A percentile compares a stretch with the other conserved stretches of the same genome.
These are phyloP conservation scores for Camponotus vicinus DNA, from an alignment of 1,140 invertebrate species.

Conservation along the genomic window DNA sequence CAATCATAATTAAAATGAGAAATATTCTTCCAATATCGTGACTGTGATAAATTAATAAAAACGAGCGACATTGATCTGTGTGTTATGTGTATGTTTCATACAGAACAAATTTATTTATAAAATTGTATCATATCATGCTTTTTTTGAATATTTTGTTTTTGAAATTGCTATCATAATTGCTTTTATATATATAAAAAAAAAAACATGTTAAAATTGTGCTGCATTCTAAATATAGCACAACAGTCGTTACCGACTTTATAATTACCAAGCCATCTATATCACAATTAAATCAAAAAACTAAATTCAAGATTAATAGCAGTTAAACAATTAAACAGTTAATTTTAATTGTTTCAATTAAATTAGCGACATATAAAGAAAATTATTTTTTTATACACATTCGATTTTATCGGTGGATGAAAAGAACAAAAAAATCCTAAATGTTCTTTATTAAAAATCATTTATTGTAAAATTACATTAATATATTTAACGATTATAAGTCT, in stretches of 20 bases:
- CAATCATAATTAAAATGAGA: constrained; percentile 29
- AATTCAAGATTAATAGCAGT: no score
- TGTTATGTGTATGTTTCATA: not conserved
- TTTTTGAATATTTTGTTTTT: constrained; percentile 28
- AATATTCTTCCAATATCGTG: constrained; percentile 19
- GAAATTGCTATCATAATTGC: constrained; percentile 5
- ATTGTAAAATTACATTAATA: no score
- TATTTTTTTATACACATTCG: no score
- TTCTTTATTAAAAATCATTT: no score
- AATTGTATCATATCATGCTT: constrained; percentile 6
- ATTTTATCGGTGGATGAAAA: no score
- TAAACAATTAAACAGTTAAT: no score
- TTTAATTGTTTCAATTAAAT: no score
- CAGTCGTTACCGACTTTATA: not conserved
- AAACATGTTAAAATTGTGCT: not conserved
- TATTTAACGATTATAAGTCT: no score
- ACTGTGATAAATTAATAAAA: constrained; percentile 24
- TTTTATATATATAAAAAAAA: not conserved
- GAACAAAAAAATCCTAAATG: no score
- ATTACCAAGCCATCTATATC: not conserved
- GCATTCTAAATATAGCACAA: not conserved
- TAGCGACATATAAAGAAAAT: no score
- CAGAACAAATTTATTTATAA: constrained; percentile 21
- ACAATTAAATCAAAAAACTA: no score
- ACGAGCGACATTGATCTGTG: not conserved